Conservation (phyloP, 1,140 invertebrate genomes). For the Drosophila arizonae region DNA sequence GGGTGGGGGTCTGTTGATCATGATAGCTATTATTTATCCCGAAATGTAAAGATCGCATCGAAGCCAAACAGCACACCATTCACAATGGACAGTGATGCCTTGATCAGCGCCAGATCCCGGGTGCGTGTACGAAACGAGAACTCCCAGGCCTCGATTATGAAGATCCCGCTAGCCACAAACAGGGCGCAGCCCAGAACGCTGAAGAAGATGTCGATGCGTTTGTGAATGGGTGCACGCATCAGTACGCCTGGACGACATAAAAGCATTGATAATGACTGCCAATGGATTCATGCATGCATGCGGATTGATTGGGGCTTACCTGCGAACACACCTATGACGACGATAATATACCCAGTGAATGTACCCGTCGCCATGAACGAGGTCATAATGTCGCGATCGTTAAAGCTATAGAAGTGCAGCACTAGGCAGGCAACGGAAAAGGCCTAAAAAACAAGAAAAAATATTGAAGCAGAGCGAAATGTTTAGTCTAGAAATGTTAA, state of each 20-base stretch:
- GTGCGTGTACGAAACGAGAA: conserved; percentile 79
- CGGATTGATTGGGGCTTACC: conserved; percentile 37
- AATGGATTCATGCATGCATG: no score
- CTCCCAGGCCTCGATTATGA: conserved; percentile 86
- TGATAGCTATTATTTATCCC: conserved; percentile 82
- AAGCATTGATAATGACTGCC: neutral
- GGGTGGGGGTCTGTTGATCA: no score
- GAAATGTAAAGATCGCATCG: conserved; percentile 90
- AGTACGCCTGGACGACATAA: conserved; percentile 83
- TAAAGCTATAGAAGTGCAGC: conserved; percentile 80
- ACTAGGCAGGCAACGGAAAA: conserved; percentile 76
- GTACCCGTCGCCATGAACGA: conserved; percentile 80
- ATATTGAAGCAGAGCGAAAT: no score
- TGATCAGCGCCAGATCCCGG: conserved; percentile 87
- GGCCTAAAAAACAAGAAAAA: conserved; percentile 33
- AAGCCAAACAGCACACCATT: conserved; percentile 88
- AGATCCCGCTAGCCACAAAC: conserved; percentile 87
- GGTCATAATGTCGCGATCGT: conserved; percentile 81
- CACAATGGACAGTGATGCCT: conserved; percentile 88
- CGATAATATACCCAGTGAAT: conserved; percentile 78
- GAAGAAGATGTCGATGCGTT: conserved; percentile 89
- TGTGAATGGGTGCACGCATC: conserved; percentile 86
- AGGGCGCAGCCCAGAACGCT: conserved; percentile 87
- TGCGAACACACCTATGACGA: conserved; percentile 76
- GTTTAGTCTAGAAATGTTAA: no score